A percentile compares a stretch with the other conserved stretches of the same genome.
Conservation (phyloP, 2,888 invertebrate genomes). For the Rhogogaster chlorosoma region DNA sequence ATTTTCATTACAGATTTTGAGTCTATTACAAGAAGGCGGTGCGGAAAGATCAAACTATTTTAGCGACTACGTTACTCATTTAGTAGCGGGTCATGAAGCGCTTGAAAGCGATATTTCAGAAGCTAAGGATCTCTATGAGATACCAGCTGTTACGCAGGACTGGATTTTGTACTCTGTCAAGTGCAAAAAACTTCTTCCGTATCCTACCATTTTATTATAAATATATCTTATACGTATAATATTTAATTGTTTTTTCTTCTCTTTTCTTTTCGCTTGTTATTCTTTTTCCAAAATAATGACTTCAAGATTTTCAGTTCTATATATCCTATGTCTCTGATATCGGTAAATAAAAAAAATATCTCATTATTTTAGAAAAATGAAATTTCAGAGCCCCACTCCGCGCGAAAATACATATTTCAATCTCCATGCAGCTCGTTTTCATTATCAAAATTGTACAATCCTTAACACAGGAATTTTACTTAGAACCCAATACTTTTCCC, state of each 20-base stretch:
- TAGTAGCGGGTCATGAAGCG: conserved; percentile 92
- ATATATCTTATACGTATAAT: not conserved
- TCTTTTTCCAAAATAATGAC: not conserved
- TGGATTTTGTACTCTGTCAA: conserved; percentile 87
- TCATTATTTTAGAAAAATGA: too few relatives aligned
- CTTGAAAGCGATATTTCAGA: conserved; percentile 93
- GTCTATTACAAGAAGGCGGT: conserved; percentile 90
- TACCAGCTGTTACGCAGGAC: conserved; percentile 92
- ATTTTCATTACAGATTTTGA: conserved; percentile 83
- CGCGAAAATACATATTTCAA: too few relatives aligned
- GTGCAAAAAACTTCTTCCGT: conserved; percentile 82
- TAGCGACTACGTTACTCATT: conserved; percentile 95
- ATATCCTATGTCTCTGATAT: not conserved
- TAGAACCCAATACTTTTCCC: conserved; percentile 88
- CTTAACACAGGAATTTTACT: conserved; percentile 68
- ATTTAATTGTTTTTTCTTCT: not conserved
- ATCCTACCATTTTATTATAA: conserved; percentile 72
- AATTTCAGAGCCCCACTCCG: too few relatives aligned
- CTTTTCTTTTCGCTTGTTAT: too few relatives aligned
- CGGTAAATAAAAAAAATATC: too few relatives aligned
- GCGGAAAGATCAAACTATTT: conserved; percentile 93
- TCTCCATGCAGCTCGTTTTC: too few relatives aligned
- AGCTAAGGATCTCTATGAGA: conserved; percentile 95
- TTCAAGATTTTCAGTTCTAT: not conserved
- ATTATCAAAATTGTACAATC: not conserved